Percentiles rank a stretch among this genome's conserved stretches.
These are phyloP conservation scores for Ameiurus melas DNA, from an alignment of 2,113 vertebrate genomes.

Conservation along the genomic window DNA sequence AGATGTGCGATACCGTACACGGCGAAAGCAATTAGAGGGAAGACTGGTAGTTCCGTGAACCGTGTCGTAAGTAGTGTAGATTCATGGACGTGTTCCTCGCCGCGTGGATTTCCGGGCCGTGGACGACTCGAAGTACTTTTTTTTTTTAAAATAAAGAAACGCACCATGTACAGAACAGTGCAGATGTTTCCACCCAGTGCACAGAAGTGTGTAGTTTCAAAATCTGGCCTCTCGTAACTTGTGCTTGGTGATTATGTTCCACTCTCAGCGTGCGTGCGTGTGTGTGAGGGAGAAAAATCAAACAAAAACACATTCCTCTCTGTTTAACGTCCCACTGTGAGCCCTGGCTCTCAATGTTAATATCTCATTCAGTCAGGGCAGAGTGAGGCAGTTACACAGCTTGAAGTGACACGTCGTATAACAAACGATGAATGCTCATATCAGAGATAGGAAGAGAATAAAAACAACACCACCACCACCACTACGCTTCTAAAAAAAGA, in stretches of 20 bases:
- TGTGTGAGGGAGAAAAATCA: background rate
- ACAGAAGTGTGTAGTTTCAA: constrained; percentile 3
- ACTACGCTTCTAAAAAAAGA: background rate
- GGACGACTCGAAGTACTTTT: background rate
- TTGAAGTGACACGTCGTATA: constrained; percentile 26
- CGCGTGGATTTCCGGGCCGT: no score
- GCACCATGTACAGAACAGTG: background rate
- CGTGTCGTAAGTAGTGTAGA: no score
- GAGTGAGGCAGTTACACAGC: constrained; percentile 31
- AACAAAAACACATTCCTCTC: constrained; percentile 38
- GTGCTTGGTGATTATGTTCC: background rate
- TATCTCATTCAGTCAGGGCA: constrained; percentile 32
- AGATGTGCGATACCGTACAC: background rate
- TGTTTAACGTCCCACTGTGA: constrained; percentile 32
- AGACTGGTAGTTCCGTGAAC: background rate
- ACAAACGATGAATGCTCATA: constrained; percentile 12
- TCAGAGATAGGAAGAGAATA: background rate
- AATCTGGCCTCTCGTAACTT: constrained; percentile 6
- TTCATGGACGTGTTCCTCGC: background rate
- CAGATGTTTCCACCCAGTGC: constrained; percentile 8
- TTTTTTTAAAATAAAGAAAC: background rate
- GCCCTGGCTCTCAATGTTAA: constrained; percentile 5
- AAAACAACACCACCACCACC: background rate
- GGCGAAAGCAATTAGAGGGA: background rate
- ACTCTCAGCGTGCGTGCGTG: background rate